Base-by-base conservation (phyloP, 2,797 vertebrate species). In the Fistularia commersonii region DNA sequence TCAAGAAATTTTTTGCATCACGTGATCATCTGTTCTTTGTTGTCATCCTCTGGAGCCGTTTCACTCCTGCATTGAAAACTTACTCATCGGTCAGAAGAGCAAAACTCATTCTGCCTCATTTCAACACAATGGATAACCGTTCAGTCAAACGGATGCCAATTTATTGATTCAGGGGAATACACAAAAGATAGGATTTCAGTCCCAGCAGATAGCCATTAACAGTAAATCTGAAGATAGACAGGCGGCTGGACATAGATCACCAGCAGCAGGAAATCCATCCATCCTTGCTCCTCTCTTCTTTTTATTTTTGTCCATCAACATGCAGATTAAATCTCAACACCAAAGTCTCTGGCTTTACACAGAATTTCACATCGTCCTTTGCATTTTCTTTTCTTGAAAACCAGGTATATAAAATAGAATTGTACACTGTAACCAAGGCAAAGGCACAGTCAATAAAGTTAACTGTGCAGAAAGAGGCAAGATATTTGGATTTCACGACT, bases 251-350 rank as follows among this genome's bases (percentile, higher is more conserved):
- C 80, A 77, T 87, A 86, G 71, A 85, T 88, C 83, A 88, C 71
- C 48, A 64, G 76, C 61, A 81, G 74, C 84, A 89, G 76, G 66
- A 88, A 89, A 90, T 90, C 87, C 66, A 88, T 89, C 66, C 66
- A 45, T 64, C 66, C 51, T 64, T 60, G 52, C 59, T 69, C 57
- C 64, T 80, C 70, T 68, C 51, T 64, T 48, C 53, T 77, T 82
- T 75, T 80, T 71, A 77, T 70, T 74, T 73, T 70, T 72, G 32
- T 54, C 53, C 49, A 6, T 57, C 45, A 15, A 10, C 15, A 13
- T 15, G 14, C 11, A n/a, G 11, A 35, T 11, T 11, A 9, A 7
- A 23, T 3, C 11, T 8, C 34, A 3, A 15, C 11, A 48, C 7
- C 6, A 23, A 23, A 23, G 23, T 23, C 23, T 23, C 23, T 23